Percentiles rank a stretch among this genome's conserved stretches.
phyloP scores from a whole-genome alignment of 1,140 invertebrate genomes.

The Drosophila ercepeae region DNA sequence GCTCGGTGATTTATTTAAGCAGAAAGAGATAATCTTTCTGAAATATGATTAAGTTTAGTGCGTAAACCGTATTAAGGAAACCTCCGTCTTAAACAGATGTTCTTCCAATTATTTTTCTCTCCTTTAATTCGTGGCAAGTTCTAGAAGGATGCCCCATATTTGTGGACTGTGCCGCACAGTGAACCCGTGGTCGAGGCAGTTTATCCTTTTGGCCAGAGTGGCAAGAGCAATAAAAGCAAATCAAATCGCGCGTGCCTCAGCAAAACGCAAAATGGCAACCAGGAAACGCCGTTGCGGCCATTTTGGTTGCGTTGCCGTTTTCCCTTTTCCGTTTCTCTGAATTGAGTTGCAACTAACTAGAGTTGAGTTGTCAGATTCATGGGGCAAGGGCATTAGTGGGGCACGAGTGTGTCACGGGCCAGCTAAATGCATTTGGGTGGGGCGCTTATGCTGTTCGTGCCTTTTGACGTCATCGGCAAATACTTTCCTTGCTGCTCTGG shows the following conservation, averaged over 20 bases:
- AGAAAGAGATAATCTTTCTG: no score
- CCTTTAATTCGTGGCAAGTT: neutral
- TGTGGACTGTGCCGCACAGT: neutral
- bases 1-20: no score
- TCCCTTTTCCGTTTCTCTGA: constrained; percentile 33
- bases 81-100: neutral
- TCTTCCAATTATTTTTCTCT: neutral
- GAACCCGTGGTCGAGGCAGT: neutral
- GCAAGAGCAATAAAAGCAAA: constrained; percentile 45
- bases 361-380: constrained; percentile 42
- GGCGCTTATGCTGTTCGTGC: constrained; percentile 28
- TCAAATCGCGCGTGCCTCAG: constrained; percentile 51
- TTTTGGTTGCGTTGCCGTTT: constrained; percentile 44
- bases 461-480: constrained; percentile 70
- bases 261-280: constrained; percentile 38
- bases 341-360: constrained; percentile 29
- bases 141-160: neutral
- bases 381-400: neutral
- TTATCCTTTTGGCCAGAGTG: constrained; percentile 16
- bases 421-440: constrained; percentile 15
- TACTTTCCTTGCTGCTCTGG: constrained; percentile 16
- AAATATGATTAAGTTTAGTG: no score
- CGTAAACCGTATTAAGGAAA: no score
- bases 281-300: constrained; percentile 44
- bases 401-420: neutral